A percentile compares a stretch with the other conserved stretches of the same genome.
These are phyloP conservation scores for Aix galericulata DNA, from an alignment of 2,113 vertebrate species.

Conservation along the genomic window DNA sequence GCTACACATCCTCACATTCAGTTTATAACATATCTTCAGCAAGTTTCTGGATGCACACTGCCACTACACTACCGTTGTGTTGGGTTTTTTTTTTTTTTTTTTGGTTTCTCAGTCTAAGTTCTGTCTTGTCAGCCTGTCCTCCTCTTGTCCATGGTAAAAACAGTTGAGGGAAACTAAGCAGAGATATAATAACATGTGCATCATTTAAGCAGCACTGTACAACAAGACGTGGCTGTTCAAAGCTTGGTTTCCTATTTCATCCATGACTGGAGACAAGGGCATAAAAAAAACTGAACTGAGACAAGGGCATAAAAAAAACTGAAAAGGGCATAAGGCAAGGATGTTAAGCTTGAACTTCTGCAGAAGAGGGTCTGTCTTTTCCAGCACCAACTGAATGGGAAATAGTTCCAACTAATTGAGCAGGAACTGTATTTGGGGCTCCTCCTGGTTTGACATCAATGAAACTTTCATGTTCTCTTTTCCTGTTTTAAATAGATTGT, in stretches of 20 bases:
- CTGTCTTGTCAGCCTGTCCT: neutral
- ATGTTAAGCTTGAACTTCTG: neutral
- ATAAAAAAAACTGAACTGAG: neutral
- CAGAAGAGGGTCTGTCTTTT: neutral
- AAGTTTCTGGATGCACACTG: neutral
- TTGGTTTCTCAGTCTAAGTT: neutral
- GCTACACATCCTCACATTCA: rapidly evolving
- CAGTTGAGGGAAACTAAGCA: neutral
- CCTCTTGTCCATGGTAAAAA: neutral
- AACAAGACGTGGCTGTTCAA: neutral
- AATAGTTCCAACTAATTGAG: rapidly evolving
- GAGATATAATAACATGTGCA: neutral
- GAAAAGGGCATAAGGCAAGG: neutral
- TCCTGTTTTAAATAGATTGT: neutral
- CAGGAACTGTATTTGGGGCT: neutral
- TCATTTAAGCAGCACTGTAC: neutral
- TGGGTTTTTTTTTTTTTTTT: neutral
- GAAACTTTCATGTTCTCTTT: neutral
- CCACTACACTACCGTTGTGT: neutral
- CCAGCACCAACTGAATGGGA: neutral
- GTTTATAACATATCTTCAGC: neutral
- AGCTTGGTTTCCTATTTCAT: neutral
- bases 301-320: neutral
- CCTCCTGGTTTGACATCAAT: neutral
- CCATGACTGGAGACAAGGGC: neutral